These are phyloP conservation scores for Alcis repandata DNA, from an alignment of 2,888 invertebrate genomes.

Conservation along the genomic window DNA sequence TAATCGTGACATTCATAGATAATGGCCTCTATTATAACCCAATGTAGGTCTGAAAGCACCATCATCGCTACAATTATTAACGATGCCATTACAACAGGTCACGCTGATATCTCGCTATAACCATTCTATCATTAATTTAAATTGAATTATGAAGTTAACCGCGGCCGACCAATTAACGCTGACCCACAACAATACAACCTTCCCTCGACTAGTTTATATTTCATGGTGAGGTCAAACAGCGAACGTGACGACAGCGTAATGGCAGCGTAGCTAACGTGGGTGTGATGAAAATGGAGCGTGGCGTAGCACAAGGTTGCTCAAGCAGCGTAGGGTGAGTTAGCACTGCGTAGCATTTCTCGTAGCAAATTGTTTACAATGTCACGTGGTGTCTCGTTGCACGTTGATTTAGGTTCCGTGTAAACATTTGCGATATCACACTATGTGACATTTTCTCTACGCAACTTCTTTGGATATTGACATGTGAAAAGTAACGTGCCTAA, in stretches of 20 bases:
- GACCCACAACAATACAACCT: slow-evolving; percentile 39
- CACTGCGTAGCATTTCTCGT: too few species aligned
- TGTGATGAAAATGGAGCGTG: too few species aligned
- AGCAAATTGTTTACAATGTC: too few species aligned
- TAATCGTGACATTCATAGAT: slow-evolving; percentile 16
- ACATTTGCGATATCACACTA: too few species aligned
- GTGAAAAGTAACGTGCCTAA: too few species aligned
- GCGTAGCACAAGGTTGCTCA: background rate
- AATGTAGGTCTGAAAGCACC: slow-evolving; percentile 30
- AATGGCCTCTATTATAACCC: slow-evolving; percentile 22
- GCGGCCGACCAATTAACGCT: slow-evolving; percentile 46
- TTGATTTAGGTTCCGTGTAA: too few species aligned
- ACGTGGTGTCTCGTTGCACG: too few species aligned
- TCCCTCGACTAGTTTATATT: slow-evolving; percentile 33
- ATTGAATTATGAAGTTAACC: slow-evolving; percentile 60
- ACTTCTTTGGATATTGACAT: too few species aligned
- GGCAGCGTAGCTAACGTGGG: background rate
- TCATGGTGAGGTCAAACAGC: slow-evolving; percentile 21
- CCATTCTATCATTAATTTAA: slow-evolving; percentile 59
- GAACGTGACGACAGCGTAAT: slow-evolving; percentile 2
- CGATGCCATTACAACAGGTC: slow-evolving; percentile 54
- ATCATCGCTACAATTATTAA: slow-evolving; percentile 40
- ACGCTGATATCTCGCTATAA: slow-evolving; percentile 61
- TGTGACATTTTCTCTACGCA: too few species aligned
- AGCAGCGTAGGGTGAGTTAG: background rate